Base-by-base conservation (phyloP, 92 coral and sea anemone genomes). In the Epizoanthus stellaris region DNA sequence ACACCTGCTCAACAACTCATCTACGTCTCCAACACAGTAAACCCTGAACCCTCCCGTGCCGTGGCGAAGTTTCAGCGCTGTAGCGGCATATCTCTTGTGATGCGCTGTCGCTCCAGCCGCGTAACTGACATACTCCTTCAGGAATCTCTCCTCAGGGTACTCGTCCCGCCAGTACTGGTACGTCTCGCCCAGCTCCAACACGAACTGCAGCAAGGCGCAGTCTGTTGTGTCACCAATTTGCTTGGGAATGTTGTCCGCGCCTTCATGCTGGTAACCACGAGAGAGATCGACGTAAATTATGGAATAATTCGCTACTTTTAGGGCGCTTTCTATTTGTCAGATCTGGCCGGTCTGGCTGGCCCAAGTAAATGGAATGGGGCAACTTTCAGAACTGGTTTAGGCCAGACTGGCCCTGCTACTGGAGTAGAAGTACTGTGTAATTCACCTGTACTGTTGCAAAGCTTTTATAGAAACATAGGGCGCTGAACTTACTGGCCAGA, bases 171-270 rank as follows among this genome's bases (percentile, higher is more conserved):
- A 92, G 60, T 89, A 69, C 68, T 93, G 96, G 74, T 96, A 96
- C 11, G 94, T 87, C 76, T 89, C 94, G 0, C 94, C 91, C 62
- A 96, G 76, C 63, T 95, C 92, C 8, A 91, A 89, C 3, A 93
- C 80, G 59, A 96, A 91, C 82, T 95, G 96, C 49, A 96, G 92
- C 54, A 96, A 88, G 6, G 99, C 98, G 45, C 99, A 88, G 64
- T 96, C 99, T 0, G 86, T 90, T 67, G 94, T 92, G 86, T 94
- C 93, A 15, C 99, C 99, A 52, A 91, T 70, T 13, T 96, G 99
- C 56, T 70, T 87, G 71, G 93, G 95, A 10, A 94, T 83, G 43
- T 82, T 75, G 81, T 94, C 98, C 15, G 80, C 77, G 13, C 82
- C 95, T 68, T 94, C 98, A 60, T 90, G 85, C 98, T 94, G 54